These are phyloP conservation scores for Cataglyphis altisquamis DNA, from an alignment of 2,888 invertebrate species.

Conservation along the genomic window DNA sequence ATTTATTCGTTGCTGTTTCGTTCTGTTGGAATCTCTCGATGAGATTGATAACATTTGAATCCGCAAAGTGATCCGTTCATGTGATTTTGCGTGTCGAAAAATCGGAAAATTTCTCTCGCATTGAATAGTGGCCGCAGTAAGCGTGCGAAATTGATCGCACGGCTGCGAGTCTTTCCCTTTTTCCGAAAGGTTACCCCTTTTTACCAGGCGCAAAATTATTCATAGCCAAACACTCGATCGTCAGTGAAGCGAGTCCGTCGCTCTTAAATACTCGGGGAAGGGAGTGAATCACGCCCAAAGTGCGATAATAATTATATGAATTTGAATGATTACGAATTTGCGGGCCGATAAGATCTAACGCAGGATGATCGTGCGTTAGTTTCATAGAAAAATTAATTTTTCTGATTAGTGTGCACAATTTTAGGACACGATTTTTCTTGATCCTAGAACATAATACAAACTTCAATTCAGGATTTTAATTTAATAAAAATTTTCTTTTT, in stretches of 20 bases:
- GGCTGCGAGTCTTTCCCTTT: background rate
- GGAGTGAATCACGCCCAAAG: conserved; percentile 18
- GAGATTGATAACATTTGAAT: background rate
- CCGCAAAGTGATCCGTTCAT: background rate
- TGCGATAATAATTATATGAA: conserved; percentile 32
- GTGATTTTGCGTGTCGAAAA: background rate
- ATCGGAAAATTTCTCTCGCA: background rate
- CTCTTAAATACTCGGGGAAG: background rate
- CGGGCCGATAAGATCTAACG: too few relatives aligned
- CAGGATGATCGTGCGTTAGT: too few relatives aligned
- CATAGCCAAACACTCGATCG: conserved; percentile 11
- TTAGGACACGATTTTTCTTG: too few relatives aligned
- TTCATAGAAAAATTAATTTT: too few relatives aligned
- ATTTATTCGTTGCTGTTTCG: background rate
- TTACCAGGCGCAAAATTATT: conserved; percentile 26
- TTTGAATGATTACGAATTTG: too few relatives aligned
- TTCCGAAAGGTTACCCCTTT: background rate
- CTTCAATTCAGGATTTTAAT: too few relatives aligned
- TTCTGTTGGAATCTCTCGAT: background rate
- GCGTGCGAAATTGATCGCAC: conserved; percentile 9
- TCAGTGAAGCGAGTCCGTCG: conserved; percentile 19
- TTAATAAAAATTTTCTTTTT: too few relatives aligned
- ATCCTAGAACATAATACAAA: too few relatives aligned
- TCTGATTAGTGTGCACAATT: too few relatives aligned
- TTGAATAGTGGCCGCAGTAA: background rate